Evolutionary conservation across 2,888 invertebrate genomes (phyloP).

Genomic region (Acrocyrtus sp.): DNA sequence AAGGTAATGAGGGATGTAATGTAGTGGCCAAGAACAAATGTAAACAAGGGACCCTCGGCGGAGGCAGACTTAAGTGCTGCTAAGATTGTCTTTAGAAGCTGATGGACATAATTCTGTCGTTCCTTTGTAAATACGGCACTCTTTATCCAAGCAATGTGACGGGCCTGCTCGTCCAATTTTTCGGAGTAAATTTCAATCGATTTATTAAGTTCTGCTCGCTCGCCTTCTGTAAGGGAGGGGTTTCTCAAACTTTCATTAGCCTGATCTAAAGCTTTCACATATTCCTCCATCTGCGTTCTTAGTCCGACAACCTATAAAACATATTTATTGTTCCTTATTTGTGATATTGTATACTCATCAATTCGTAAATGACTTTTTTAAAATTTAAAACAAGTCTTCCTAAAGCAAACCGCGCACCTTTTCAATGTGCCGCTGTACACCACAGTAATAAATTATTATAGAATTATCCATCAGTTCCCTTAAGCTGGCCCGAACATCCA

Average conservation of each 20-base stretch:
- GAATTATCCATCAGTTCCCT: constrained; percentile 74
- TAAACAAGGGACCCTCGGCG: constrained; percentile 72
- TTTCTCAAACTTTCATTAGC: constrained; percentile 67
- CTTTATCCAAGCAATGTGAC: constrained; percentile 77
- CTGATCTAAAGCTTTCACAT: constrained; percentile 73
- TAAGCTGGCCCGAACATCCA: constrained; percentile 58
- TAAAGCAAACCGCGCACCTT: constrained; percentile 61
- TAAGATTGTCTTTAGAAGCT: constrained; percentile 72
- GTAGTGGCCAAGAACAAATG: constrained; percentile 80
- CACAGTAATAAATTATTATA: constrained; percentile 75
- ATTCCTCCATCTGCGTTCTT: constrained; percentile 74
- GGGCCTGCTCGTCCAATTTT: constrained; percentile 71
- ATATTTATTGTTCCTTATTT: too few relatives aligned
- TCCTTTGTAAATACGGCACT: constrained; percentile 75
- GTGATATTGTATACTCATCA: not conserved
- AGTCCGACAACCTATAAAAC: constrained; percentile 48
- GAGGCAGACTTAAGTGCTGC: constrained; percentile 70
- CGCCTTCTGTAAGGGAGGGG: constrained; percentile 24
- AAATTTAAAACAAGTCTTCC: not conserved
- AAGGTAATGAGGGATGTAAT: constrained; percentile 75
- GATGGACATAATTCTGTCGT: constrained; percentile 73
- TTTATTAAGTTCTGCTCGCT: constrained; percentile 69
- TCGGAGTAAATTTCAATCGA: constrained; percentile 73
- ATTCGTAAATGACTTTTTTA: not conserved
- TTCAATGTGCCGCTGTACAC: constrained; percentile 73